Conservation (phyloP, 2,888 invertebrate species). For the Sthenelais limicola region DNA sequence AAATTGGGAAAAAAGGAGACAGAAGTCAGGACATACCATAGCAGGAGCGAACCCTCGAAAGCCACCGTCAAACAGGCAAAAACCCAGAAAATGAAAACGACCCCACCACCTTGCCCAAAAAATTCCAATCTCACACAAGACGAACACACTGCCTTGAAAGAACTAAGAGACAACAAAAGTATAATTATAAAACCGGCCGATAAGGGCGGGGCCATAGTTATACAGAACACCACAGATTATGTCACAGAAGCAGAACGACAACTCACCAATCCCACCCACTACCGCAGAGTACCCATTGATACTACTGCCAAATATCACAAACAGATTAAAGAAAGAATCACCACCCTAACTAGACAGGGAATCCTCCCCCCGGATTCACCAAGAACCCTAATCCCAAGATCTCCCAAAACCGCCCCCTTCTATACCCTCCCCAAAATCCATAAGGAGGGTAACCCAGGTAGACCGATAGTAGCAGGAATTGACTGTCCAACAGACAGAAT, state of each 20-base stretch:
- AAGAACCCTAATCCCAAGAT: background rate
- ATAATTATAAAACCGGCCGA: slow-evolving; percentile 4
- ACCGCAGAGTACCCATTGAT: background rate
- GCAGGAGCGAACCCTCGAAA: no score
- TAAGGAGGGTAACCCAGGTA: background rate
- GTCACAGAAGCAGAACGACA: background rate
- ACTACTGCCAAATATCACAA: background rate
- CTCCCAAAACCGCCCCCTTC: background rate
- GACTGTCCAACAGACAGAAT: background rate
- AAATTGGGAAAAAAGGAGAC: no score
- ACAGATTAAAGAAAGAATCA: background rate
- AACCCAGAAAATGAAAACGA: no score
- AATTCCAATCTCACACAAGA: background rate
- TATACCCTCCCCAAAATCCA: slow-evolving; percentile 3
- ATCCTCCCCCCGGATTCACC: background rate
- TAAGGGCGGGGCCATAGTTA: slow-evolving; percentile 15
- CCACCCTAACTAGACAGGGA: background rate
- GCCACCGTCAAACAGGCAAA: no score
- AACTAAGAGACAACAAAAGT: background rate
- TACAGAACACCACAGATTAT: background rate
- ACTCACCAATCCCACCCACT: background rate
- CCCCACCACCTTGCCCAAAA: no score
- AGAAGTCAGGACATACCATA: no score
- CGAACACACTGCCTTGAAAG: background rate
- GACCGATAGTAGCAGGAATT: background rate